phyloP scores from a whole-genome alignment of 92 coral and sea anemone genomes.

The Phymanthus crucifer region DNA sequence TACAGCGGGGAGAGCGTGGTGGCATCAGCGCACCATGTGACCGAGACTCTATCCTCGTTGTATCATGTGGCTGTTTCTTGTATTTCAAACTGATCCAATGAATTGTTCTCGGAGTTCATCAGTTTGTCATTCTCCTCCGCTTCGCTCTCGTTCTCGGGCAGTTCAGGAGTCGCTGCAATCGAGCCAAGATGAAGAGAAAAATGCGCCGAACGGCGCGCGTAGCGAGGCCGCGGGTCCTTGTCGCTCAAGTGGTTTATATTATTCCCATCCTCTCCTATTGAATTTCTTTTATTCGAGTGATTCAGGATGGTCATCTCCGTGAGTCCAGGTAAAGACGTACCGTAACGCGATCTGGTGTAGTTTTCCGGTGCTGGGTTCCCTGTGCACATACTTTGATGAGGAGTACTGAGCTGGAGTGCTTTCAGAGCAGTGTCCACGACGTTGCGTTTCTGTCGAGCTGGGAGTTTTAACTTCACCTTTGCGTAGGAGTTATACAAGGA shows the following conservation, averaged over 20 bases:
- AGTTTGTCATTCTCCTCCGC: slow-evolving; percentile 40
- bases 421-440: slow-evolving; percentile 85
- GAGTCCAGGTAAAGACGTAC: slow-evolving; percentile 68
- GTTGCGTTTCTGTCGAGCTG: slow-evolving; percentile 78
- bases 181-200: slow-evolving; percentile 61
- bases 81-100: not conserved
- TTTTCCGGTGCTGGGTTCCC: slow-evolving; percentile 57
- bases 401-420: slow-evolving; percentile 82
- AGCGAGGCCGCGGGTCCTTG: slow-evolving; percentile 51
- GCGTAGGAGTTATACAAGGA: slow-evolving; percentile 94
- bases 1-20: too few species aligned
- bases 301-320: slow-evolving; percentile 60
- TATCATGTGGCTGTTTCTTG: slow-evolving; percentile 6
- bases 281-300: slow-evolving; percentile 34
- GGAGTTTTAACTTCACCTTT: slow-evolving; percentile 93
- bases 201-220: slow-evolving; percentile 68
- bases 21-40: too few species aligned
- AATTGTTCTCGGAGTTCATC: not conserved
- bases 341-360: slow-evolving; percentile 67
- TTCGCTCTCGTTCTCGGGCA: slow-evolving; percentile 74
- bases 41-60: too few species aligned
- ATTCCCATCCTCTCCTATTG: slow-evolving; percentile 50
- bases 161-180: slow-evolving; percentile 81
- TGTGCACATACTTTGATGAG: slow-evolving; percentile 64
- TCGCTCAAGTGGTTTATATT: slow-evolving; percentile 52